These are phyloP conservation scores for Garrulus glandarius DNA, from an alignment of 2,797 vertebrate species.

Conservation along the genomic window DNA sequence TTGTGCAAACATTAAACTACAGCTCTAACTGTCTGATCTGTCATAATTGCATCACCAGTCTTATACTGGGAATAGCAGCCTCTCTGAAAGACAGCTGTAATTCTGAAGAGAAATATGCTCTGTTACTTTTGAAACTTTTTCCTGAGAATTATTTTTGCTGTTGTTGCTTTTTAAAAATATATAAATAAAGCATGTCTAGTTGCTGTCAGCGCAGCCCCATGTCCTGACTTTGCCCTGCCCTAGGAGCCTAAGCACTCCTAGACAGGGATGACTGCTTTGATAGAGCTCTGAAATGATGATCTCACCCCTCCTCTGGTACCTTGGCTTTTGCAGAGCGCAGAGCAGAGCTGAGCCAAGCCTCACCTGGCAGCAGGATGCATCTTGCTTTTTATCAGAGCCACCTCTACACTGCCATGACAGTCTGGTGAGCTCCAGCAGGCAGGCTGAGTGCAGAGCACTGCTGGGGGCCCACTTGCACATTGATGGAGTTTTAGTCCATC, in stretches of 20 bases:
- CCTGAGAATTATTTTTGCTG: background rate
- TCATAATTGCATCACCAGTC: background rate
- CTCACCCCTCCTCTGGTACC: background rate
- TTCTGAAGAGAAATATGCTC: background rate
- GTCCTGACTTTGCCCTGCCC: background rate
- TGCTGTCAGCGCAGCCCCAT: background rate
- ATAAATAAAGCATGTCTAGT: background rate
- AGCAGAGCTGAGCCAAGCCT: background rate
- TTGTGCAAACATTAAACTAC: background rate
- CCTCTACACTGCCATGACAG: background rate
- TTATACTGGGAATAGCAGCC: background rate
- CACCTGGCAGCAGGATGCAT: background rate
- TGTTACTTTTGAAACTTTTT: background rate
- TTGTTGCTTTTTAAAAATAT: background rate
- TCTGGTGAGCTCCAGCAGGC: background rate
- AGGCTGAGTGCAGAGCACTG: background rate
- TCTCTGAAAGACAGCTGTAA: background rate
- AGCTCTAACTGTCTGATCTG: background rate
- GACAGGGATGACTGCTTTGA: background rate
- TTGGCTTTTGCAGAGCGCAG: background rate
- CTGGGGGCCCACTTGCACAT: background rate
- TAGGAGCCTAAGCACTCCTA: background rate
- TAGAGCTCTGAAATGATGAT: background rate
- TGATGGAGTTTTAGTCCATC: background rate
- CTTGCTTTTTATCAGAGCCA: slow-evolving; percentile 38